Evolutionary conservation across 2,113 vertebrate genomes (phyloP).

Genomic region (Podiceps cristatus): DNA sequence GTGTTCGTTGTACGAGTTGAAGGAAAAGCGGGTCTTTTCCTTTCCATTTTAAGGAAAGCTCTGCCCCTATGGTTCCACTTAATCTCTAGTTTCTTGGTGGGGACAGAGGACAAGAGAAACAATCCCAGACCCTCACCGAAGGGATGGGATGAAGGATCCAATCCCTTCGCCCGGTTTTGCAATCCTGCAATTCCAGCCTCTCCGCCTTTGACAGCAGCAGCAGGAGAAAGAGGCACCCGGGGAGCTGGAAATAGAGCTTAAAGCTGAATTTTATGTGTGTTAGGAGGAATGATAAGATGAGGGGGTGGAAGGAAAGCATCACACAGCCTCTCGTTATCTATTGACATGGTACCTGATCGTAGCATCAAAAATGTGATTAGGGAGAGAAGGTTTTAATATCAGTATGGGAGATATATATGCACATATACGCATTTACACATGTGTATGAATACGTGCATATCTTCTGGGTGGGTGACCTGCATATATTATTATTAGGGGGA

Average conservation of each 20-base stretch:
- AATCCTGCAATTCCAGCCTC: neutral
- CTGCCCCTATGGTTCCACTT: fast-evolving
- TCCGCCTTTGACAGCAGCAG: neutral
- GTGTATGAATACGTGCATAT: neutral
- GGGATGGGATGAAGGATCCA: neutral
- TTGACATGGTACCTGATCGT: neutral
- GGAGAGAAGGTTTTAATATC: neutral
- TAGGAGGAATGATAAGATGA: neutral
- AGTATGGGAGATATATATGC: neutral
- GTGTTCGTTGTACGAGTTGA: neutral
- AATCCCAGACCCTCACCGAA: neutral
- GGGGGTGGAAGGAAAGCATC: neutral
- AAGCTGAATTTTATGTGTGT: neutral
- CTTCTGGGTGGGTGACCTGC: neutral
- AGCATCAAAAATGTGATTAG: neutral
- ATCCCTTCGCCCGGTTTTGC: no score
- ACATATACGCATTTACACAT: neutral
- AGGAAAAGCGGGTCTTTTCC: neutral
- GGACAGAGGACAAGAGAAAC: neutral
- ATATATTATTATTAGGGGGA: neutral
- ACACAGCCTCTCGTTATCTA: neutral
- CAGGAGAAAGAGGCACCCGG: neutral
- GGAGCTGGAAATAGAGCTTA: constrained; percentile 7
- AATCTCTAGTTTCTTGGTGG: neutral
- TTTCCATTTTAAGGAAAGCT: neutral